A percentile compares a stretch with the other conserved stretches of the same genome.
These are phyloP conservation scores for Tenrec ecaudatus DNA, from an alignment of 2,113 vertebrate species.

Conservation along the genomic window DNA sequence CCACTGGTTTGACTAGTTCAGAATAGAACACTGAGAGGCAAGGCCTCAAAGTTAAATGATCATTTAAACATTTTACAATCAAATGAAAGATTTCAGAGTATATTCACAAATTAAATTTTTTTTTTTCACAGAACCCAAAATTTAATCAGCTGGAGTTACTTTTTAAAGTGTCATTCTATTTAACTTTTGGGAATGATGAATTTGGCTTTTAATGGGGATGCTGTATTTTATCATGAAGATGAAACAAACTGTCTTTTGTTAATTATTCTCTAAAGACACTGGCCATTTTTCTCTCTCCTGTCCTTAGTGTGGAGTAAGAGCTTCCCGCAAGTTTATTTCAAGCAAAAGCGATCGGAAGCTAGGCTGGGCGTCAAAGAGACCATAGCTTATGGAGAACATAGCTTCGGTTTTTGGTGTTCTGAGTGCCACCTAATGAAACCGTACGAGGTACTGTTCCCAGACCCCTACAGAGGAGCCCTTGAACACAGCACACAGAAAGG, in stretches of 20 bases:
- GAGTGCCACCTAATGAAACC: conserved; percentile 61
- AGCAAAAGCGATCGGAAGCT: conserved; percentile 62
- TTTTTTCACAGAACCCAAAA: conserved; percentile 72
- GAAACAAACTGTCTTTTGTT: conserved; percentile 84
- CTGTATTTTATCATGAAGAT: conserved; percentile 84
- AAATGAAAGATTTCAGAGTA: conserved; percentile 82
- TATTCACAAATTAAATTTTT: conserved; percentile 79
- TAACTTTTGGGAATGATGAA: conserved; percentile 83
- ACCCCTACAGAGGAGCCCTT: not conserved
- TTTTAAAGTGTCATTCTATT: conserved; percentile 83
- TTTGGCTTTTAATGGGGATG: conserved; percentile 81
- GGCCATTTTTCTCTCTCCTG: conserved; percentile 80
- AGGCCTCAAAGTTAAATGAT: conserved; percentile 83
- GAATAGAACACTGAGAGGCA: conserved; percentile 82
- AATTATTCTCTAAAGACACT: conserved; percentile 82
- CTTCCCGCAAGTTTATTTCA: conserved; percentile 70
- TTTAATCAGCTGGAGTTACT: conserved; percentile 84
- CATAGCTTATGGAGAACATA: not conserved
- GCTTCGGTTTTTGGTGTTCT: conserved; percentile 61
- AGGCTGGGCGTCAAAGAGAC: conserved; percentile 46
- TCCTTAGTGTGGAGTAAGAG: conserved; percentile 72
- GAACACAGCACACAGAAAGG: conserved; percentile 24
- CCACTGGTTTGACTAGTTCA: conserved; percentile 82
- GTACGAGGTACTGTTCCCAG: conserved; percentile 49
- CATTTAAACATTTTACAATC: conserved; percentile 84